phyloP scores from a whole-genome alignment of 2,888 invertebrate genomes.

The Apotomis turbidana region DNA sequence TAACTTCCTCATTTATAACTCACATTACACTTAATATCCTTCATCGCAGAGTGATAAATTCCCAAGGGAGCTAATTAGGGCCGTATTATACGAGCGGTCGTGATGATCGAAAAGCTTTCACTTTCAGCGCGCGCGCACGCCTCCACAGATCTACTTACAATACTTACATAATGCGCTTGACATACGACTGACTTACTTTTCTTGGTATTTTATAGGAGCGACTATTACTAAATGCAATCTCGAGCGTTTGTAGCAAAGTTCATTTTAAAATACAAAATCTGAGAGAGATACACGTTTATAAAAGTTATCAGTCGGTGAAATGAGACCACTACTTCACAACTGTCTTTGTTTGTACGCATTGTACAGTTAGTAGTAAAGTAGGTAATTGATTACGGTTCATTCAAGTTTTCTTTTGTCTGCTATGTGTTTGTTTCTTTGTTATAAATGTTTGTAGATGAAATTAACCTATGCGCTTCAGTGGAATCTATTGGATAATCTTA shows the following conservation, averaged over 20 bases:
- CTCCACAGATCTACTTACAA: conserved; percentile 36
- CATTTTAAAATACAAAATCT: neutral
- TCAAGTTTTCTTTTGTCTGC: conserved; percentile 9
- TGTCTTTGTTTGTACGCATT: conserved; percentile 24
- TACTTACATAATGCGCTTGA: conserved; percentile 32
- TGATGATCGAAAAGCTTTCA: conserved; percentile 71
- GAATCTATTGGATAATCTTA: no score
- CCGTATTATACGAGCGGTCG: conserved; percentile 56
- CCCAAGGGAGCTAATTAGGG: conserved; percentile 56
- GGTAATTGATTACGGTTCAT: conserved; percentile 27
- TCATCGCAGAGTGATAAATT: conserved; percentile 30
- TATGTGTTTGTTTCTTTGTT: neutral
- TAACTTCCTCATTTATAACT: neutral
- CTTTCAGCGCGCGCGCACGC: conserved; percentile 64
- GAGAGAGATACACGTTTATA: neutral
- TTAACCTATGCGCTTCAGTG: neutral
- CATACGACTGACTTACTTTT: conserved; percentile 7
- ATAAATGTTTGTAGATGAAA: neutral
- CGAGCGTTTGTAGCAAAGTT: neutral
- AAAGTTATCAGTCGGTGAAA: conserved; percentile 5
- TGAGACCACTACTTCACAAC: neutral
- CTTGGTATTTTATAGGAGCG: neutral
- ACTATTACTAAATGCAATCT: neutral
- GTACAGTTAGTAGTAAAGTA: conserved; percentile 21
- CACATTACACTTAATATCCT: conserved; percentile 9